phyloP scores from a whole-genome alignment of 2,797 vertebrate genomes.

The Nannoperca australis region DNA sequence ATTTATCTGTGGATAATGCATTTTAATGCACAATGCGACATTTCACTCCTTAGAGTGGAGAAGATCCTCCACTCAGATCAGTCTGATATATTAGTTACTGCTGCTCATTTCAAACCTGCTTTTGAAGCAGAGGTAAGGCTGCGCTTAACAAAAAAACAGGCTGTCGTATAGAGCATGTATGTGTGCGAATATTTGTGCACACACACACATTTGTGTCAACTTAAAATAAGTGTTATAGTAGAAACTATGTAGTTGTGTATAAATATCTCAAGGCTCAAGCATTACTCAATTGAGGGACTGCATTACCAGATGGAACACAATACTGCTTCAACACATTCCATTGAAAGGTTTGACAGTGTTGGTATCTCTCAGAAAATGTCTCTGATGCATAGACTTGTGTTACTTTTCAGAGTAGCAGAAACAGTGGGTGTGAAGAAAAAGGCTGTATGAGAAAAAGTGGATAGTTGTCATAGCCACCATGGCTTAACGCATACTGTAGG shows the following conservation, averaged over 20 bases:
- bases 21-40: slow-evolving; percentile 34
- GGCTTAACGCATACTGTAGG: neutral
- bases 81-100: neutral
- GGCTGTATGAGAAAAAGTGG: neutral
- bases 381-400: neutral
- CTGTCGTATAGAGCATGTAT: neutral
- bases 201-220: neutral
- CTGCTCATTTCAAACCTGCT: slow-evolving; percentile 16
- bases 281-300: neutral
- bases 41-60: slow-evolving; percentile 6
- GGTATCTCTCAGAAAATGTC: neutral
- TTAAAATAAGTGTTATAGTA: neutral
- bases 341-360: neutral
- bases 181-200: neutral
- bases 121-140: neutral
- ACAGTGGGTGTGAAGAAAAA: slow-evolving; percentile 15
- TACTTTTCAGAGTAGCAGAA: slow-evolving; percentile 18
- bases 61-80: neutral
- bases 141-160: neutral
- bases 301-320: neutral
- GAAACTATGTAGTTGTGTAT: neutral
- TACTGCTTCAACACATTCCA: neutral
- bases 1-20: slow-evolving; percentile 54
- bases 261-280: neutral
- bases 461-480: slow-evolving; percentile 19